Conservation (phyloP, 2,888 invertebrate species). For the Phengaris alcon region DNA sequence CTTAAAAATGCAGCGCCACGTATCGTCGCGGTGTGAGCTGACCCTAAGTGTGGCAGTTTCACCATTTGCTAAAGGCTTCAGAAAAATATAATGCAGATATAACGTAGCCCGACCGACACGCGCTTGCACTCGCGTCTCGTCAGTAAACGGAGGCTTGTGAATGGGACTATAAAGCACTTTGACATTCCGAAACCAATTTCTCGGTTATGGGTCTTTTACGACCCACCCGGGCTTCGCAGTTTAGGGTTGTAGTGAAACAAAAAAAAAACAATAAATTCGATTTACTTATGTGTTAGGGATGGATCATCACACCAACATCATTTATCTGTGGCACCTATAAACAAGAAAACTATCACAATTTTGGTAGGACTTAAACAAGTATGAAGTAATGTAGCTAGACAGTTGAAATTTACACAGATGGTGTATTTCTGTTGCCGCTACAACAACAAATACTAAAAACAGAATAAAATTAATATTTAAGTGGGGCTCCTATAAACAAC, state of each 20-base stretch:
- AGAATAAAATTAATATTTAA: too few relatives aligned
- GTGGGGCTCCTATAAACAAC: too few relatives aligned
- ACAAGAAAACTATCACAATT: background rate
- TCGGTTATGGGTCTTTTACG: conserved; percentile 6
- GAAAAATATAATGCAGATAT: too few relatives aligned
- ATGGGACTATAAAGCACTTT: background rate
- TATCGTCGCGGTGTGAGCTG: too few relatives aligned
- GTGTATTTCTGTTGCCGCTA: too few relatives aligned
- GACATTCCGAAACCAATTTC: conserved; percentile 14
- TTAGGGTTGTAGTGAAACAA: conserved; percentile 10
- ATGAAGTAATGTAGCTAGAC: too few relatives aligned
- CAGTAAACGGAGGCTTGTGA: conserved; percentile 3
- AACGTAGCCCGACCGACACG: background rate
- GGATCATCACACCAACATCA: background rate
- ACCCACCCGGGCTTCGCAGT: background rate
- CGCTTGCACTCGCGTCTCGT: background rate
- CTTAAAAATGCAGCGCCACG: too few relatives aligned
- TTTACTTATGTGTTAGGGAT: background rate
- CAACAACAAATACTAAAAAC: too few relatives aligned
- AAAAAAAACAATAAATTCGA: conserved; percentile 1
- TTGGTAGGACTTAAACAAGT: too few relatives aligned
- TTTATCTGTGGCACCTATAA: background rate
- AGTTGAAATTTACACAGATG: too few relatives aligned
- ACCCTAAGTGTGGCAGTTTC: too few relatives aligned
- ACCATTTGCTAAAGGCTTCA: too few relatives aligned